These are phyloP conservation scores for Cyclura pinguis DNA, from an alignment of 2,797 vertebrate species.

Conservation along the genomic window DNA sequence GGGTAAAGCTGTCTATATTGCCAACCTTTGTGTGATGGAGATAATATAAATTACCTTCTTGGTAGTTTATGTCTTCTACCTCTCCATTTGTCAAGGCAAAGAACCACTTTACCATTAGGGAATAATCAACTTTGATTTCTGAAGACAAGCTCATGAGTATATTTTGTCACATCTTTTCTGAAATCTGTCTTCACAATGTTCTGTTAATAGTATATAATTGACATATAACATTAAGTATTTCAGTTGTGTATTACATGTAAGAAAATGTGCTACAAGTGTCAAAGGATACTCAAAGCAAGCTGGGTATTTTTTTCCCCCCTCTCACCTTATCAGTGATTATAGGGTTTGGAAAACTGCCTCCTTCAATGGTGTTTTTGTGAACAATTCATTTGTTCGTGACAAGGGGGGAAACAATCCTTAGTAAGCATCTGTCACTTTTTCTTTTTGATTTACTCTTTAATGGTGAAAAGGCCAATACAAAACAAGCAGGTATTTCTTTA, in stretches of 20 bases:
- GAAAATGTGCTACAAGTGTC: slow-evolving; percentile 4
- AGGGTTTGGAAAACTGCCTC: background rate
- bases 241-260: background rate
- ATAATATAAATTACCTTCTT: background rate
- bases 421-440: background rate
- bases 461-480: background rate
- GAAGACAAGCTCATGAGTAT: background rate
- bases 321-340: background rate
- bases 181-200: slow-evolving; percentile 1
- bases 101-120: background rate
- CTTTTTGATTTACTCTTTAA: background rate
- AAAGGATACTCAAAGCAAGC: background rate
- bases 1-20: background rate
- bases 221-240: slow-evolving; percentile 17
- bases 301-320: background rate
- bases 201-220: slow-evolving; percentile 19
- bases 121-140: slow-evolving; percentile 21
- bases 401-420: accelerated
- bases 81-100: background rate
- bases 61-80: background rate
- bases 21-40: background rate
- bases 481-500: background rate
- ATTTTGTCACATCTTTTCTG: slow-evolving; percentile 25
- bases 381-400: background rate
- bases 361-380: accelerated